Conservation (phyloP, 2,888 invertebrate species). For the Theretra japonica region DNA sequence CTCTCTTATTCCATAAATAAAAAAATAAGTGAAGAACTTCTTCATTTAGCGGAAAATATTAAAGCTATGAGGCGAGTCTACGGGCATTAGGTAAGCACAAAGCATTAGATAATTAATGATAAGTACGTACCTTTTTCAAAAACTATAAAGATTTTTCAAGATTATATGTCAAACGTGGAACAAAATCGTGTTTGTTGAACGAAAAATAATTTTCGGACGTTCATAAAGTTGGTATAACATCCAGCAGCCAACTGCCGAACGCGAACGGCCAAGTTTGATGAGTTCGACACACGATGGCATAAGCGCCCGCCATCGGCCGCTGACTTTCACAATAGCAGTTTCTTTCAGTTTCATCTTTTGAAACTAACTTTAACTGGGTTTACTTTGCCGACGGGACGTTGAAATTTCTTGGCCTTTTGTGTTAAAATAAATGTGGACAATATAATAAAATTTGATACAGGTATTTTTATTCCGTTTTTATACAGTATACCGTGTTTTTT, state of each 20-base stretch:
- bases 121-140: no score
- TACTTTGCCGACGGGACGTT: constrained; percentile 52
- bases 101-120: no score
- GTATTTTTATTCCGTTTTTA: not conserved
- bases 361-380: constrained; percentile 57
- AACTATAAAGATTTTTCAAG: not conserved
- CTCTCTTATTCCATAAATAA: no score
- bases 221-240: constrained; percentile 52
- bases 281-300: constrained; percentile 68
- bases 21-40: no score
- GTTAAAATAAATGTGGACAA: constrained; percentile 2
- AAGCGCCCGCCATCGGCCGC: constrained; percentile 50
- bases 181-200: constrained; percentile 36
- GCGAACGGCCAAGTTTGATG: constrained; percentile 66
- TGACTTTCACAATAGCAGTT: constrained; percentile 62
- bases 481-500: not conserved
- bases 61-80: no score
- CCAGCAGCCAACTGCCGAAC: constrained; percentile 23
- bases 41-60: no score
- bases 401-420: constrained; percentile 42
- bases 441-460: not conserved
- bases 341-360: constrained; percentile 52
- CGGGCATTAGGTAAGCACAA: no score
- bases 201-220: constrained; percentile 59
- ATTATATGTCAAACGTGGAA: not conserved